A percentile compares a stretch with the other conserved stretches of the same genome.
These are phyloP conservation scores for Hyphantria cunea DNA, from an alignment of 1,140 invertebrate genomes.

Conservation along the genomic window DNA sequence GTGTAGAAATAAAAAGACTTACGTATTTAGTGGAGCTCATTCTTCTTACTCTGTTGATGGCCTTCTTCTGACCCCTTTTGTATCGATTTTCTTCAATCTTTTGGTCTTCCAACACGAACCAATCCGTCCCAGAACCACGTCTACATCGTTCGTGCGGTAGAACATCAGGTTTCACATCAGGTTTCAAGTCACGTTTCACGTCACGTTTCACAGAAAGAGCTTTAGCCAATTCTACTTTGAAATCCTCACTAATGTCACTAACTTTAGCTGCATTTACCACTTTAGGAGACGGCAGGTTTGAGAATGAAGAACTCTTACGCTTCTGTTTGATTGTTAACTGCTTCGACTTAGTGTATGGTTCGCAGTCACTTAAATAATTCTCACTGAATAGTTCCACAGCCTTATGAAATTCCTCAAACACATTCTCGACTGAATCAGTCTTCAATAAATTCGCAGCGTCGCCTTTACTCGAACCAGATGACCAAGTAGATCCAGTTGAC, in stretches of 20 bases:
- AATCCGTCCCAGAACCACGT: conserved; percentile 71
- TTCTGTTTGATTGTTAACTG: conserved; percentile 47
- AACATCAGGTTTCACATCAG: conserved; percentile 30
- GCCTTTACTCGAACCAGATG: conserved; percentile 26
- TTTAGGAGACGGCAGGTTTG: conserved; percentile 62
- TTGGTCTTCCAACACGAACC: conserved; percentile 71
- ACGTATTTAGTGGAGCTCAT: conserved; percentile 79
- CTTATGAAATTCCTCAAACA: conserved; percentile 69
- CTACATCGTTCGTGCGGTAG: conserved; percentile 42
- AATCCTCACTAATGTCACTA: conserved; percentile 63
- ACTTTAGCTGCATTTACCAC: conserved; percentile 64
- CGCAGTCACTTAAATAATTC: conserved; percentile 71
- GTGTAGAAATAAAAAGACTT: conserved; percentile 44
- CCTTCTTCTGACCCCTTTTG: conserved; percentile 65
- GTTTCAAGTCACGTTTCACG: conserved; percentile 35
- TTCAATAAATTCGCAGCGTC: conserved; percentile 52
- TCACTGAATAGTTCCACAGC: conserved; percentile 72
- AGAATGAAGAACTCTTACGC: conserved; percentile 65
- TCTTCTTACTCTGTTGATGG: conserved; percentile 58
- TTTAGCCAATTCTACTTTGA: conserved; percentile 60
- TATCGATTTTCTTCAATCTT: conserved; percentile 49
- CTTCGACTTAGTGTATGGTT: conserved; percentile 62
- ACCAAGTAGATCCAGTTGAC: conserved; percentile 55
- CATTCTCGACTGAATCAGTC: conserved; percentile 59
- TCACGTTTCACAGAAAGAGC: conserved; percentile 51